Evolutionary conservation across 2,113 vertebrate species (phyloP).

Genomic region (Dissostichus mawsoni): DNA sequence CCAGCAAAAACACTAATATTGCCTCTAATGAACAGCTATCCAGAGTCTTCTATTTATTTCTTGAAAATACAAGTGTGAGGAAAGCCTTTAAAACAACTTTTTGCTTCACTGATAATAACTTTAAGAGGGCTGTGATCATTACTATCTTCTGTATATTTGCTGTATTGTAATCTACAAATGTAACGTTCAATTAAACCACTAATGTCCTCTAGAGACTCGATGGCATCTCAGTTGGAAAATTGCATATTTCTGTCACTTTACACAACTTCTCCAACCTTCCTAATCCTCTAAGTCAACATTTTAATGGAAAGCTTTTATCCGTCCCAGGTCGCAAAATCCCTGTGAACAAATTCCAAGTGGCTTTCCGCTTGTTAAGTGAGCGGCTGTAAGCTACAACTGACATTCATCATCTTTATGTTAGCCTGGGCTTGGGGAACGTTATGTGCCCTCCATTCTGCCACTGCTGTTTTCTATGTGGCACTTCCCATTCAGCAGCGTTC

Average conservation of each 20-base stretch:
- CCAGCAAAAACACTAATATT: neutral
- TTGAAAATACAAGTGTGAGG: neutral
- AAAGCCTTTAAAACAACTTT: neutral
- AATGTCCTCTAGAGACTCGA: slow-evolving; percentile 27
- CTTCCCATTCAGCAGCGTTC: slow-evolving; percentile 24
- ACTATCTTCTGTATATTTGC: neutral
- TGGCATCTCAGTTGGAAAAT: slow-evolving; percentile 47
- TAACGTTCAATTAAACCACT: slow-evolving; percentile 33
- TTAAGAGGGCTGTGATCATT: neutral
- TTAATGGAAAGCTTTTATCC: slow-evolving; percentile 55
- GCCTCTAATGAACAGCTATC: neutral
- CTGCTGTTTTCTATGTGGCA: slow-evolving; percentile 17
- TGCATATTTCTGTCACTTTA: slow-evolving; percentile 51
- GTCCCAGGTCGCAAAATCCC: slow-evolving; percentile 37
- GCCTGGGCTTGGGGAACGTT: slow-evolving; percentile 2
- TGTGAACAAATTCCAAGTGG: slow-evolving; percentile 59
- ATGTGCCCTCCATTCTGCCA: neutral
- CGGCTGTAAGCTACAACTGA: slow-evolving; percentile 36
- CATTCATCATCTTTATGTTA: slow-evolving; percentile 41
- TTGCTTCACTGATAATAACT: too few species aligned
- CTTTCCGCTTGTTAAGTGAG: slow-evolving; percentile 48
- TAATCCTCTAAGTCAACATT: slow-evolving; percentile 65
- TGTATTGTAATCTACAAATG: slow-evolving; percentile 13
- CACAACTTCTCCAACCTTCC: slow-evolving; percentile 26
- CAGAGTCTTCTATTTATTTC: neutral